phyloP scores from a whole-genome alignment of 2,797 vertebrate genomes.

The Ataeniobius toweri region DNA sequence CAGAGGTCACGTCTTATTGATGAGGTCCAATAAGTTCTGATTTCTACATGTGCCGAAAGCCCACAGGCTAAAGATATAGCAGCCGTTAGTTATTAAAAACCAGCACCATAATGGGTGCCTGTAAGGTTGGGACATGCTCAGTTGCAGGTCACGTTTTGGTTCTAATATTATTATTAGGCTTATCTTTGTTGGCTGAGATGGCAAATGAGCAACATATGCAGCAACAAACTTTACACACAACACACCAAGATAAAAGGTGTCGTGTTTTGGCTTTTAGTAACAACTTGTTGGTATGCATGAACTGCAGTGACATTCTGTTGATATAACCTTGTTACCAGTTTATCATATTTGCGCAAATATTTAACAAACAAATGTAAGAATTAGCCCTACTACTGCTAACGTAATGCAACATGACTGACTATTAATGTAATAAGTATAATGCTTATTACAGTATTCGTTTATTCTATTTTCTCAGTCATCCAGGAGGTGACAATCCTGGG shows the following conservation, averaged over 20 bases:
- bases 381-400: not conserved
- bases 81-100: too few species aligned
- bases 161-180: not conserved
- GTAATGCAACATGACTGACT: too few species aligned
- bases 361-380: not conserved
- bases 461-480: too few species aligned
- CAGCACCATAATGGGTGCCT: not conserved
- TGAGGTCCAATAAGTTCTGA: slow-evolving; percentile 1
- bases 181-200: not conserved
- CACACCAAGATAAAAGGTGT: too few species aligned
- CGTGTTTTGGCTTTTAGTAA: too few species aligned
- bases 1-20: slow-evolving; percentile 8
- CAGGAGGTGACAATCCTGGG: too few species aligned
- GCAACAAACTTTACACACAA: not conserved
- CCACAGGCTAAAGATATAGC: not conserved
- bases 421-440: too few species aligned
- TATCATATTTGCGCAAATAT: not conserved
- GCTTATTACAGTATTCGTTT: too few species aligned
- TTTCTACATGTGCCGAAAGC: not conserved
- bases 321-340: too few species aligned
- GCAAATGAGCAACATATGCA: not conserved
- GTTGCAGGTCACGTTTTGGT: not conserved
- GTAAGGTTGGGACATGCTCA: not conserved
- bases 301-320: too few species aligned
- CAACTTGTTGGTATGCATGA: too few species aligned